phyloP scores from a whole-genome alignment of 2,113 vertebrate species.

The Rostratula benghalensis region DNA sequence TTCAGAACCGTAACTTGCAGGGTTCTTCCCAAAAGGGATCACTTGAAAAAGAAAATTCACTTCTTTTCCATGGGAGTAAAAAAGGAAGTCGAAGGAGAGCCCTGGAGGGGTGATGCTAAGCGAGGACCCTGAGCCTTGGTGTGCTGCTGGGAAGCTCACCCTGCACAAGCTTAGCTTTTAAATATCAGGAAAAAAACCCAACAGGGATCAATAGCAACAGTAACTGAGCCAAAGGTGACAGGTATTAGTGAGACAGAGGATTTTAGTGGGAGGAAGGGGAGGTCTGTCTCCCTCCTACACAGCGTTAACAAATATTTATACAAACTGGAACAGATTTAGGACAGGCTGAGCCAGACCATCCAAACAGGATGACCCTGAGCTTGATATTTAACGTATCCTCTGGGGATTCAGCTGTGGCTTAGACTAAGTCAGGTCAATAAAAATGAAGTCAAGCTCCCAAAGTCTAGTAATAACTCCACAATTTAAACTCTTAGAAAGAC shows the following conservation, averaged over 20 bases:
- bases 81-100: neutral
- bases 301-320: conserved; percentile 16
- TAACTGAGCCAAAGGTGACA: neutral
- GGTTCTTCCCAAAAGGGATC: neutral
- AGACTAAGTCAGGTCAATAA: neutral
- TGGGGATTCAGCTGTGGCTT: neutral
- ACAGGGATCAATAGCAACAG: neutral
- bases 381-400: neutral
- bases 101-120: neutral
- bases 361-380: accelerated
- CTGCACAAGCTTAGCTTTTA: neutral
- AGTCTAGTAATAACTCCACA: neutral
- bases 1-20: neutral
- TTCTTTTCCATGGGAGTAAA: neutral
- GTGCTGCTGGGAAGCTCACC: neutral
- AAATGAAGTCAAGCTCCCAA: neutral
- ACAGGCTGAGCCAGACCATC: neutral
- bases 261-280: neutral
- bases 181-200: neutral
- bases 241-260: neutral
- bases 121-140: accelerated
- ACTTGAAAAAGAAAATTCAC: neutral
- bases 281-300: neutral
- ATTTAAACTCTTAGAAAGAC: neutral
- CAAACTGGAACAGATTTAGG: conserved; percentile 24